Evolutionary conservation across 2,888 invertebrate species (phyloP), one percentile per base, ranked within the genome.

Genomic region (Octonoba sinensis): DNA sequence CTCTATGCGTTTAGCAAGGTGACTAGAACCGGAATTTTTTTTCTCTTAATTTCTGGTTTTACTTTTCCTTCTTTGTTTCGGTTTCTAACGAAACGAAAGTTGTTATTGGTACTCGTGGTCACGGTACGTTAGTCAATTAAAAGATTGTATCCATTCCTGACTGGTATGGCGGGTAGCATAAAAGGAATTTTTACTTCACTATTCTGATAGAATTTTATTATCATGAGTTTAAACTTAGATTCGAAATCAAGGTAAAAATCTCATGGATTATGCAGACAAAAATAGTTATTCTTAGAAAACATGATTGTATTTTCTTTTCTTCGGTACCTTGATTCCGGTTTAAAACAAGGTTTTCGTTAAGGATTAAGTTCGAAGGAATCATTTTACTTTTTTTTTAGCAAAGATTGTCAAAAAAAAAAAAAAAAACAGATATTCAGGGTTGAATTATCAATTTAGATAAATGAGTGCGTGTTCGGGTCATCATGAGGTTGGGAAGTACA

Each of bases 71-170:
- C 46, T 79, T 49, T 62, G 51, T 69, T 73, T 72, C 66, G 79
- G 56, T 36, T 56, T 70, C 56, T 18, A 51, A 47, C 65, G 46
- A 62, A 73, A 69, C 66, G 79, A 73, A 76, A 76, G 76, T 76
- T 76, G 47, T 76, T 69, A 75, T 59, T 75, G 46, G 47, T 66
- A 72, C 46, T 54, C 66, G 59, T 54, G 73, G 79, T 79, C 79
- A 79, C 73, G 79, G 69, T 69, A 65, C 62, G 67, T 44, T 73
- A 54, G 67, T 64, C 79, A 79, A 79, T 79, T 79, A 79, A 79
- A 60, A 73, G 79, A 79, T 79, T 79, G 79, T 79, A 79, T 73
- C 79, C 79, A 69, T 79, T 79, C 73, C 79, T 65, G 79, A 79
- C 72, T 79, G 79, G 79, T 79, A 79, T 67, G 62, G 79, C 73